These are phyloP conservation scores for Morpho achilles DNA, from an alignment of 2,888 invertebrate species.

Conservation along the genomic window DNA sequence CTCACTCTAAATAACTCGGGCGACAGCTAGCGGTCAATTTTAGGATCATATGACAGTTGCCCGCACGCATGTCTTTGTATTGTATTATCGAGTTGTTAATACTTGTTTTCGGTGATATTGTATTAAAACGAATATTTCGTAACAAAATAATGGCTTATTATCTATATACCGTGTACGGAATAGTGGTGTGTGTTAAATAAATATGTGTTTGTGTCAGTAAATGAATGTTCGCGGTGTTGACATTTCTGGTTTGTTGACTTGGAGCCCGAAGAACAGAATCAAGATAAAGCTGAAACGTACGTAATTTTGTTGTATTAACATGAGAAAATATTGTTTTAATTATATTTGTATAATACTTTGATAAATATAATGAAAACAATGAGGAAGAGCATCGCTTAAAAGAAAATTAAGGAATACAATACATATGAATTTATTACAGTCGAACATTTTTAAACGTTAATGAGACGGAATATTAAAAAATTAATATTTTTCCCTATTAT, in stretches of 20 bases:
- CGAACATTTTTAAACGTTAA: no score
- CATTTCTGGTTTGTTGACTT: slow-evolving; percentile 68
- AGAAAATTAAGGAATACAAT: no score
- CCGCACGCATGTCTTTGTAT: slow-evolving; percentile 64
- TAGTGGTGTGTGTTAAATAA: slow-evolving; percentile 42
- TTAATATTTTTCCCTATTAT: no score
- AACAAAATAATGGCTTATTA: slow-evolving; percentile 11
- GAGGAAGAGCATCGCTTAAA: no score
- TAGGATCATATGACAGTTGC: slow-evolving; percentile 65
- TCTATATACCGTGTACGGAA: slow-evolving; percentile 13
- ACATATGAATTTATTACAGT: no score
- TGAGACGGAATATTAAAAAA: no score
- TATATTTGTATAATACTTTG: not conserved
- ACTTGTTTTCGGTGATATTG: slow-evolving; percentile 26
- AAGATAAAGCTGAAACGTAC: slow-evolving; percentile 76
- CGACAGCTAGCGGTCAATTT: slow-evolving; percentile 59
- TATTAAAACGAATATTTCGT: slow-evolving; percentile 23
- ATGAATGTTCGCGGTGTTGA: slow-evolving; percentile 70
- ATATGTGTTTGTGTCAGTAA: slow-evolving; percentile 64
- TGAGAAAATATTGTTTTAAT: slow-evolving; percentile 4
- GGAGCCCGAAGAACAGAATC: slow-evolving; percentile 73
- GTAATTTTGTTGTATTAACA: slow-evolving; percentile 34
- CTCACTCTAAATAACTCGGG: slow-evolving; percentile 37
- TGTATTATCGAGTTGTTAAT: slow-evolving; percentile 35
- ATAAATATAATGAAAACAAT: not conserved